Base-by-base conservation (phyloP, 2,888 invertebrate genomes). In the Lycocerus yunnanus region DNA sequence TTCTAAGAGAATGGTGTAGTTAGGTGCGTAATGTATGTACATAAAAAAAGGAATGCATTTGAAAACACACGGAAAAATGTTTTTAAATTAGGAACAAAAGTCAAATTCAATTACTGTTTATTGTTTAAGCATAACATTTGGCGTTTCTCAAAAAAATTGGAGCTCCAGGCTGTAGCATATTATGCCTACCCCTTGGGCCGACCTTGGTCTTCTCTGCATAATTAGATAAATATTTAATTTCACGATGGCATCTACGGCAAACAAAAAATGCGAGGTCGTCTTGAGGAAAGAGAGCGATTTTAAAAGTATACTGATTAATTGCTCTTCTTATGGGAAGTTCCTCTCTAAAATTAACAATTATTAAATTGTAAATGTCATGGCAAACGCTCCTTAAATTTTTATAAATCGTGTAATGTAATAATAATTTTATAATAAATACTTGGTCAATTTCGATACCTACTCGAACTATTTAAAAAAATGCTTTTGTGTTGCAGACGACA, bases 311-410 rank as follows among this genome's bases (percentile, higher is more conserved):
- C 61, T 63, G 16, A 16, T 63, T 63, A 63, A 63, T 63, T 63
- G 61, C 20, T 63, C 15, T n/a, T 63, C 16, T 63, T 63, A 18
- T 63, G n/a, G 16, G 18, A 63, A 63, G 61, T 63, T 43, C 61
- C 61, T 63, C 61, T 63, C 61, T 63, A 63, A 63, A 63, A 18
- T 20, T 43, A 43, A 43, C 43, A 43, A 43, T 43, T 43, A 43
- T 43, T 43, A 43, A n/a, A 20, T 63, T 63, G 20, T n/a, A 63
- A 63, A 63, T 63, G 61, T 63, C 61, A 63, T 63, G 61, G 61
- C n/a, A 18, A 63, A 63, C 43, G 61, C 61, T 63, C 20, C 61
- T 63, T 63, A 63, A 63, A 16, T 18, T 63, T 63, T 63, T 63
- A 13, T 20, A 63, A 63, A 18, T 18, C 61, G 16, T 20, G 15